Conservation (phyloP, 2,888 invertebrate genomes). For the Romanomermis culicivorax region DNA sequence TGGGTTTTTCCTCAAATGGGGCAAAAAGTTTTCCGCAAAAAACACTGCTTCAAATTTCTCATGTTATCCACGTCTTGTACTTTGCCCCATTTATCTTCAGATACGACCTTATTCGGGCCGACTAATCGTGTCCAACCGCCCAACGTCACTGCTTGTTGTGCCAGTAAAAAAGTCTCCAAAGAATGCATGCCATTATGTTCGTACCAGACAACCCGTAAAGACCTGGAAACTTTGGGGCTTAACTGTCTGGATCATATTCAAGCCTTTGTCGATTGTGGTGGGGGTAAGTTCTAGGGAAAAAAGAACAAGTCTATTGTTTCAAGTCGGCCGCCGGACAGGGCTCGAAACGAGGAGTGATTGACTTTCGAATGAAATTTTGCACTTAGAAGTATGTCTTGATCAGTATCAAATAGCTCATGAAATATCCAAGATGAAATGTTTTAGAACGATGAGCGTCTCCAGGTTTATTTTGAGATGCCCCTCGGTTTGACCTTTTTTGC, state of each 20-base stretch:
- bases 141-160: slow-evolving; percentile 7
- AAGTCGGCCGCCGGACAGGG: too few relatives aligned
- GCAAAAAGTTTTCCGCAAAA: too few relatives aligned
- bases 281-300: slow-evolving; percentile 2
- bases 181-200: slow-evolving; percentile 5
- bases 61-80: too few relatives aligned
- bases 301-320: too few relatives aligned
- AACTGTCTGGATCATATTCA: slow-evolving; percentile 3
- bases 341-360: too few relatives aligned
- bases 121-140: neutral
- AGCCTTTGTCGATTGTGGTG: slow-evolving; percentile 7
- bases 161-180: neutral
- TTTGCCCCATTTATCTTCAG: too few relatives aligned
- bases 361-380: neutral
- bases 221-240: slow-evolving; percentile 3
- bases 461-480: too few relatives aligned
- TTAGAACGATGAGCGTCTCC: too few relatives aligned
- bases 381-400: neutral
- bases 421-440: too few relatives aligned
- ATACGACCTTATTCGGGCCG: neutral
- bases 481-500: too few relatives aligned
- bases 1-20: too few relatives aligned
- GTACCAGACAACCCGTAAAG: slow-evolving; percentile 3
- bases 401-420: neutral
- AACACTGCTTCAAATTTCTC: too few relatives aligned